These are phyloP conservation scores for Dryobates pubescens DNA, from an alignment of 2,797 vertebrate species.

Conservation along the genomic window DNA sequence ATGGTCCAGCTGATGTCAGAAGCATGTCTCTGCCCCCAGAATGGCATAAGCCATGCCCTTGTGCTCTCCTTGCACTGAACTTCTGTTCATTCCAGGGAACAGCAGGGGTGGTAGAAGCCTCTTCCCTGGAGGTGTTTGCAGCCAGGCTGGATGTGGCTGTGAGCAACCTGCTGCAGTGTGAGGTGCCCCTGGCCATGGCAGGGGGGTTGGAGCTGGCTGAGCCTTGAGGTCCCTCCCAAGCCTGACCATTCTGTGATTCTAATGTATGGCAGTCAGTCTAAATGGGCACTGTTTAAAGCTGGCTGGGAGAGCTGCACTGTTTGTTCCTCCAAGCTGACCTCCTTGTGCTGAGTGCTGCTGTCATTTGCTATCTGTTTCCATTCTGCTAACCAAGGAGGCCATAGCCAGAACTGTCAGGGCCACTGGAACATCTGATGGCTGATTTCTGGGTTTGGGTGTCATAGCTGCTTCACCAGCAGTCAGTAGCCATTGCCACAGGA, in stretches of 20 bases:
- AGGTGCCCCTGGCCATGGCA: too few relatives aligned
- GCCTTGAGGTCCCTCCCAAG: too few relatives aligned
- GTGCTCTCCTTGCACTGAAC: not conserved
- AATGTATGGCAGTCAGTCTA: not conserved
- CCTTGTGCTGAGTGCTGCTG: not conserved
- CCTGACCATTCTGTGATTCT: not conserved
- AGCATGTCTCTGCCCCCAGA: not conserved
- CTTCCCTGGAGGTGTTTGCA: too few relatives aligned
- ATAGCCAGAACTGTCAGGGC: not conserved
- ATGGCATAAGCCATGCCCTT: not conserved
- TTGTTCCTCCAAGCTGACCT: not conserved
- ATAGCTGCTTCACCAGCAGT: not conserved
- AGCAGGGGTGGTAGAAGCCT: not conserved
- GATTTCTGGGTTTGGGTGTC: not conserved
- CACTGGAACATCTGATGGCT: not conserved
- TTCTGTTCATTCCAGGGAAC: not conserved
- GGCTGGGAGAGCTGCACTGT: not conserved
- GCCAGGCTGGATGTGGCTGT: too few relatives aligned
- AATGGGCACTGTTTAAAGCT: not conserved
- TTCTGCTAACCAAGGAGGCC: not conserved
- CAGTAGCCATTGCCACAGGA: not conserved
- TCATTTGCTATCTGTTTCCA: not conserved
- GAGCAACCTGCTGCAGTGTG: too few relatives aligned
- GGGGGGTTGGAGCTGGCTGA: too few relatives aligned
- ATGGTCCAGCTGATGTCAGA: not conserved